Base-by-base conservation (phyloP, 2,113 vertebrate genomes). In the Marcusenius ussheri region DNA sequence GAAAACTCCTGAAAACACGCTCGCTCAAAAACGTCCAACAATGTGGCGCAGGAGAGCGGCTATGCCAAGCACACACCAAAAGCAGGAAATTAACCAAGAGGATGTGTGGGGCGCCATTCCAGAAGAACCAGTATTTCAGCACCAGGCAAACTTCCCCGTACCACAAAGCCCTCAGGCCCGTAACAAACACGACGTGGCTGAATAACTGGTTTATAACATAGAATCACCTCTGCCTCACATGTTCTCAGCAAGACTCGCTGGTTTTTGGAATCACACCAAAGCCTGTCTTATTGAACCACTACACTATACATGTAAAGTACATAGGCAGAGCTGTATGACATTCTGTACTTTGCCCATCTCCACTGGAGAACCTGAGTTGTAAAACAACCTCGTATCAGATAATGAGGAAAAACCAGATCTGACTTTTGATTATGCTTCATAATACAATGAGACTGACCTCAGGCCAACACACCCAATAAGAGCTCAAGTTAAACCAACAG, bases 101-200 rank as follows among this genome's bases (percentile, higher is more conserved):
- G 74, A 42, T 42, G 24, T 86, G 24, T 49, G 83, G 83, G 83
- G 42, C 15, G 47, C 47, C 4, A 49, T 27, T 50, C 83, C 83
- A 86, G 83, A 49, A 86, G 83, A 86, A 86, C 83, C 24, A 1
- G 83, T 49, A 47, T 27, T 86, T 86, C 83, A 86, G 83, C 45
- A 49, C 10, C 21, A n/a, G 21, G 24, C 15, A 9, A 27, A 42
- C 45, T 86, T 86, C 83, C 24, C 83, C 3, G 45, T 86, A 31
- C 47, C 21, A 27, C 83, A 86, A 85, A 86, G 47, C 45, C 45
- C 47, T 8, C 46, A 50, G 83, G 45, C 39, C 45, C 24, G 45
- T 85, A 45, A 85, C 83, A 86, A 5, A 80, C 45, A 24, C 45
- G 24, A 4, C 46, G 24, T 11, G 45, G 45, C 42, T 49, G 46